These are phyloP conservation scores for Euplagia quadripunctaria DNA, from an alignment of 2,888 invertebrate genomes.

Conservation along the genomic window DNA sequence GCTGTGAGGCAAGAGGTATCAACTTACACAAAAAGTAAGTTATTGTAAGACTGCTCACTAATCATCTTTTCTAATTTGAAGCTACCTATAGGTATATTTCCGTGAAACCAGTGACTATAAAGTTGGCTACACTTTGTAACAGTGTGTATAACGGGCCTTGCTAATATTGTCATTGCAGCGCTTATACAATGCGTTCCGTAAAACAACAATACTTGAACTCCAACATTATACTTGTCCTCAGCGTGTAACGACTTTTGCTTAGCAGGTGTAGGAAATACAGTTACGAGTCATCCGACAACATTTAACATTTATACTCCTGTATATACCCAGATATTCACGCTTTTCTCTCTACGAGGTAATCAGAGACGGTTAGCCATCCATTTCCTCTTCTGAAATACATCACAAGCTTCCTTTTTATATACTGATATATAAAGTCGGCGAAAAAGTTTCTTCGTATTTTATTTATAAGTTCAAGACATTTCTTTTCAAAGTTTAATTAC, in stretches of 20 bases:
- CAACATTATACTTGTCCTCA: background rate
- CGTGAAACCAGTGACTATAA: background rate
- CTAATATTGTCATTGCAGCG: constrained; percentile 34
- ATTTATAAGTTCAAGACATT: no score
- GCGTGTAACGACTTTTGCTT: constrained; percentile 4
- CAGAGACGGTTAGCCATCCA: no score
- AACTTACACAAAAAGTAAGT: no score
- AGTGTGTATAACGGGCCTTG: constrained; percentile 24
- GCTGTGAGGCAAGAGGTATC: no score
- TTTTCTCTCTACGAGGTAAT: background rate
- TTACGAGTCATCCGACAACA: background rate
- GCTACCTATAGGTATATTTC: background rate
- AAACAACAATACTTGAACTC: constrained; percentile 8
- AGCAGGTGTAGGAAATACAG: constrained; percentile 6
- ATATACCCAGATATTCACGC: background rate
- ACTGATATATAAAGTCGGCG: no score
- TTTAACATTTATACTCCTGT: background rate
- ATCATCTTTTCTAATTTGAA: no score
- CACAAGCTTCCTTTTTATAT: no score
- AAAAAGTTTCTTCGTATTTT: no score
- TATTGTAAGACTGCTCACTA: no score
- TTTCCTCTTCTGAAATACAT: no score
- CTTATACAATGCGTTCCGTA: constrained; percentile 28
- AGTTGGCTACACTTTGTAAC: background rate
- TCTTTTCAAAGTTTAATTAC: no score